A percentile compares a stretch with the other conserved stretches of the same genome.
These are phyloP conservation scores for Battus philenor DNA, from an alignment of 1,140 invertebrate species.

Conservation along the genomic window DNA sequence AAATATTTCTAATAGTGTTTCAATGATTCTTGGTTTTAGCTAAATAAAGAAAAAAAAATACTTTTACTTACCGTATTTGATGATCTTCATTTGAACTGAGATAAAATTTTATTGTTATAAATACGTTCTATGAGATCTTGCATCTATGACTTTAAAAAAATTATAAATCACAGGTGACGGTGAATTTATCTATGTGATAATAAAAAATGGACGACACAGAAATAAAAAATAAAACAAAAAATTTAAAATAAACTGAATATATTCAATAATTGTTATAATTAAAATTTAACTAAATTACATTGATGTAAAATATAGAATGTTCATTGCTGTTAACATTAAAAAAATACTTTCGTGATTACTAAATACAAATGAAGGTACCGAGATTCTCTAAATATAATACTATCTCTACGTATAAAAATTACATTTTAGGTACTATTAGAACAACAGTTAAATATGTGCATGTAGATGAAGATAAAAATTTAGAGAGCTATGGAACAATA, in stretches of 20 bases:
- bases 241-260: slow-evolving; percentile 75
- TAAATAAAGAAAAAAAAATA: too few relatives aligned
- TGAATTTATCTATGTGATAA: too few relatives aligned
- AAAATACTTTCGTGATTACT: slow-evolving; percentile 28
- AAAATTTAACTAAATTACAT: slow-evolving; percentile 64
- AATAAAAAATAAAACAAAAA: slow-evolving; percentile 70
- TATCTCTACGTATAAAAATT: slow-evolving; percentile 41
- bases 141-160: too few relatives aligned
- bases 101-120: too few relatives aligned
- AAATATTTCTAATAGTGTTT: too few relatives aligned
- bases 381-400: slow-evolving; percentile 61
- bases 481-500: slow-evolving; percentile 52
- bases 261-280: slow-evolving; percentile 68
- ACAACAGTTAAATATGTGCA: slow-evolving; percentile 5
- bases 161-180: too few relatives aligned
- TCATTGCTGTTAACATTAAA: slow-evolving; percentile 42
- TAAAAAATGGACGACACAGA: slow-evolving; percentile 39
- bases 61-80: slow-evolving; percentile 6
- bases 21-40: too few relatives aligned
- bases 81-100: slow-evolving; percentile 1
- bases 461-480: slow-evolving; percentile 27
- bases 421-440: slow-evolving; percentile 50
- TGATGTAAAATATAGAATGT: slow-evolving; percentile 43
- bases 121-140: too few relatives aligned
- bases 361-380: slow-evolving; percentile 49